A percentile compares a stretch with the other conserved stretches of the same genome.
Evolutionary conservation across 2,113 vertebrate genomes (phyloP).

Genomic region (Cyphomyrus discorhynchus): DNA sequence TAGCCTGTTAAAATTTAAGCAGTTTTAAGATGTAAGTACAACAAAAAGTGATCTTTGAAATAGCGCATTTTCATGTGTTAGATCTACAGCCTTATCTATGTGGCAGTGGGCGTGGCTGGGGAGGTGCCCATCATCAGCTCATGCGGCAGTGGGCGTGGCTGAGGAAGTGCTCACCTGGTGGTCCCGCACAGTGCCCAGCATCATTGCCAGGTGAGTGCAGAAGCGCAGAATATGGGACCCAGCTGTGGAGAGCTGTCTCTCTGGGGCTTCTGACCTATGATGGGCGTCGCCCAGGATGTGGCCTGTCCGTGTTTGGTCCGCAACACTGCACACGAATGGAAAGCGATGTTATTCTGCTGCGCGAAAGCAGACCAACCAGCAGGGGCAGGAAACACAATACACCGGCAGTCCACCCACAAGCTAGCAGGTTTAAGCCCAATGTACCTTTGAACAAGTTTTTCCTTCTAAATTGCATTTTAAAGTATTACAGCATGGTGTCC

Average conservation of each 20-base stretch:
- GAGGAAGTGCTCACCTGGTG: conserved; percentile 35
- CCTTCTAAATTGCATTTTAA: not conserved
- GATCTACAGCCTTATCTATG: not conserved
- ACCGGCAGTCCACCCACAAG: not conserved
- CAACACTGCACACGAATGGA: not conserved
- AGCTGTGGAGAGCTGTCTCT: conserved; percentile 43
- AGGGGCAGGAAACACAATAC: not conserved
- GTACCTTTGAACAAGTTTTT: not conserved
- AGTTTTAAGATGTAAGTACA: not conserved
- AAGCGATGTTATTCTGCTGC: not conserved
- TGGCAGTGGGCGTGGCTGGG: not conserved
- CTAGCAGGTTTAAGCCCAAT: not conserved
- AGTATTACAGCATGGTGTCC: not conserved
- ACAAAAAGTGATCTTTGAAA: not conserved
- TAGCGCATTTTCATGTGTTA: not conserved
- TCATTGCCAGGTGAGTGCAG: conserved; percentile 55
- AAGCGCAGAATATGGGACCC: conserved; percentile 53
- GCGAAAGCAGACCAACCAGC: not conserved
- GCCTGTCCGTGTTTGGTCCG: conserved; percentile 46
- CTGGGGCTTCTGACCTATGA: conserved; percentile 50
- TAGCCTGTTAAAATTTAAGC: conserved; percentile 33
- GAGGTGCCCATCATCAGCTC: conserved; percentile 23
- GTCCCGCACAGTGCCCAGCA: conserved; percentile 44
- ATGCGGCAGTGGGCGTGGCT: not conserved
- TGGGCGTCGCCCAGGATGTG: conserved; percentile 48